Evolutionary conservation across 2,113 vertebrate species (phyloP).

Genomic region (Clarias magur): DNA sequence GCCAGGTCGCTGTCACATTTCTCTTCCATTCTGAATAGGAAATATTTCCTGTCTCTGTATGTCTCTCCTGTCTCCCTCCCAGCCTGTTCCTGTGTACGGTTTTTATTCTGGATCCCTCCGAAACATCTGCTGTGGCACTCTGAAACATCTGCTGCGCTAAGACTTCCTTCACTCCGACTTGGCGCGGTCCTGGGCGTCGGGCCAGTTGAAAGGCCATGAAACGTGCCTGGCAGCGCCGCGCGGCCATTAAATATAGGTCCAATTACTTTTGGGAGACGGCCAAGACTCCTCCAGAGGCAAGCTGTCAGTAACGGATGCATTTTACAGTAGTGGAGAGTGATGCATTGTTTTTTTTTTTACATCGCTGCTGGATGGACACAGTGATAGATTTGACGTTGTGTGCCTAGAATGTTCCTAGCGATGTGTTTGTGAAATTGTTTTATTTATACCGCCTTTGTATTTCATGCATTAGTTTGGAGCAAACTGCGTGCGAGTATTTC

Average conservation of each 20-base stretch:
- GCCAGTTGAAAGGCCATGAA: constrained; percentile 42
- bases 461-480: background rate
- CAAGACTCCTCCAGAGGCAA: constrained; percentile 38
- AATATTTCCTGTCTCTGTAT: constrained; percentile 57
- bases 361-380: constrained; percentile 8
- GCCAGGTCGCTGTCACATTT: constrained; percentile 18
- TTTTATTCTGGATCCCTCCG: constrained; percentile 56
- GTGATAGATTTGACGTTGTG: background rate
- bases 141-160: constrained; percentile 67
- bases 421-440: background rate
- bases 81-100: constrained; percentile 51
- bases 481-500: background rate
- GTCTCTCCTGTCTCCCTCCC: constrained; percentile 38
- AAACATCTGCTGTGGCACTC: constrained; percentile 27
- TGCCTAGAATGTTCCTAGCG: no score
- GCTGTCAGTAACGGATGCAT: constrained; percentile 27
- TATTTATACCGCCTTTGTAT: background rate
- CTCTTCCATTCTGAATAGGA: background rate
- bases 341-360: background rate
- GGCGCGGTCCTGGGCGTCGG: constrained; percentile 34
- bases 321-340: constrained; percentile 4
- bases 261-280: constrained; percentile 54
- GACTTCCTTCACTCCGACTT: constrained; percentile 59
- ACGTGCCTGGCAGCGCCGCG: constrained; percentile 35
- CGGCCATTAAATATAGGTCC: constrained; percentile 52